phyloP scores from a whole-genome alignment of 2,113 vertebrate species.

The Ptilonorhynchus violaceus region DNA sequence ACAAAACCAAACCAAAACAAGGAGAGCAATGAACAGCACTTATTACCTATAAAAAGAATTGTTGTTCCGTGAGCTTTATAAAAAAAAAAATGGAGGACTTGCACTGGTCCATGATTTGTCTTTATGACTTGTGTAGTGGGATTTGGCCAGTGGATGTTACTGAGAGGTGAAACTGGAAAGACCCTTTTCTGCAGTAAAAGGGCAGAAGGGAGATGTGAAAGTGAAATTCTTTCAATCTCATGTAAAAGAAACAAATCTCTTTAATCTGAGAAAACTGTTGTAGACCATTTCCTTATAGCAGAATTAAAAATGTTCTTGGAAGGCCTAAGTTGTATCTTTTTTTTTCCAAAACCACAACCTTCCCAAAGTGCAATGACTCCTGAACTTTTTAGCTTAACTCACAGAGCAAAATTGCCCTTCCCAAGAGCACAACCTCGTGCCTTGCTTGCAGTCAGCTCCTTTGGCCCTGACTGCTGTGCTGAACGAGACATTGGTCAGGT shows the following conservation, averaged over 20 bases:
- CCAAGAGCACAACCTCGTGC: background rate
- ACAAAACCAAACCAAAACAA: background rate
- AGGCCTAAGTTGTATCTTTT: background rate
- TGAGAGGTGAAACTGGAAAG: background rate
- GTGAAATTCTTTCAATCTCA: background rate
- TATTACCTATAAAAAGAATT: background rate
- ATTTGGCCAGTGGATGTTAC: background rate
- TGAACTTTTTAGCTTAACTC: background rate
- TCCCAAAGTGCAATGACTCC: background rate
- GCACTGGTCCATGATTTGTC: background rate
- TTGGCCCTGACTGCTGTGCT: background rate
- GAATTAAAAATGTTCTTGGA: background rate
- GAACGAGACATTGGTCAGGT: background rate
- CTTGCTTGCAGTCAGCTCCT: background rate
- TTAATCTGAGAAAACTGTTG: background rate
- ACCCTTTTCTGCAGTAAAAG: background rate
- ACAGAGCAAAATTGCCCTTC: background rate
- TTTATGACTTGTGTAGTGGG: background rate
- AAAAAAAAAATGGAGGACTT: background rate
- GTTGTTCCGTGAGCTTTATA: background rate
- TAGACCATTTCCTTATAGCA: background rate
- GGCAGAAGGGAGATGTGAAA: background rate
- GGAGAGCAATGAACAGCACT: background rate
- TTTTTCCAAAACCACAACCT: background rate
- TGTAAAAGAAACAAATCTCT: background rate